Evolutionary conservation across 2,113 vertebrate genomes (phyloP), one percentile per base, ranked within the genome.

Genomic region (Takifugu bimaculatus): DNA sequence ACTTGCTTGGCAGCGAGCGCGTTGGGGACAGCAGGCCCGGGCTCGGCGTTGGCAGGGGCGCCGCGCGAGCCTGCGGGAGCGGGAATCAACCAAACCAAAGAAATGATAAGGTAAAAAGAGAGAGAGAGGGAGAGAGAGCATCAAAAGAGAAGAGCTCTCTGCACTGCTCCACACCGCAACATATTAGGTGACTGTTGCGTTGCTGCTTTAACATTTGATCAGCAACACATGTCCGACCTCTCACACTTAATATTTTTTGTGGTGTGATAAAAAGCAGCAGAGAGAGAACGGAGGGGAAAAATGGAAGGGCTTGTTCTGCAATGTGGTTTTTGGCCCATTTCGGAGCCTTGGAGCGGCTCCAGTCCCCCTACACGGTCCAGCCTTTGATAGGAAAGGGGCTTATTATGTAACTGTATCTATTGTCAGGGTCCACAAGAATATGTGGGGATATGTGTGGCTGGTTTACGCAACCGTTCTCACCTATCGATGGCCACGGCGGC

Each of bases 341-440:
- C 57, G 63, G 68, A 60, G 72, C 68, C 76, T 75, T 90, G 87
- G 87, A 88, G 64, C 14, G 25, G 13, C 7, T 77, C 85, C 89
- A 89, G 75, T 74, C 81, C 68, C 77, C 79, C 70, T 47, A 0
- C 48, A 12, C 25, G 62, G 61, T 75, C 80, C 74, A 67, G 80
- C 65, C 81, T 87, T 89, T 88, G 85, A 90, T 88, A 88, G 85
- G 81, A 75, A 89, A 69, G 83, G 81, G 81, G 50, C 73, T 85
- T 77, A 81, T 89, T 89, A 90, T 90, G 89, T 85, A 90, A 89
- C 85, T 67, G 68, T 85, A 86, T 88, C 84, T 88, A 85, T 88
- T 91, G 87, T 90, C 79, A 74, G 54, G 73, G 56, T 78, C 70
- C 74, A 69, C 81, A 87, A 85, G 78, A 86, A 87, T 84, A 73